phyloP scores from a whole-genome alignment of 2,888 invertebrate genomes.

The Apamea monoglypha region DNA sequence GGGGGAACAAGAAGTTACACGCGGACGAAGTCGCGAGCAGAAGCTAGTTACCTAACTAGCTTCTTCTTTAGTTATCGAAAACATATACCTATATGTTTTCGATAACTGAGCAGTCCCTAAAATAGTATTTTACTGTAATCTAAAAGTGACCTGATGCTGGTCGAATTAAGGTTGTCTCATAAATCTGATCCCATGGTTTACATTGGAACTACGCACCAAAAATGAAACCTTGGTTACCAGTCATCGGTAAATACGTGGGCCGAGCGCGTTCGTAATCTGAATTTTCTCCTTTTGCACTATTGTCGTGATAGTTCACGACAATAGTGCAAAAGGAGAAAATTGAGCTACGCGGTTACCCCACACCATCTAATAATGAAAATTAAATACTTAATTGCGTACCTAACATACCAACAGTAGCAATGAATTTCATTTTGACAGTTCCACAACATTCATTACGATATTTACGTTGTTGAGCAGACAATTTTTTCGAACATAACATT shows the following conservation, averaged over 20 bases:
- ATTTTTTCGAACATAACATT: not conserved
- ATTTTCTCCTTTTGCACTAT: not conserved
- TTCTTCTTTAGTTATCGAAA: too few relatives aligned
- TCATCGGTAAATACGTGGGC: not conserved
- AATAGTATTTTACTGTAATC: not conserved
- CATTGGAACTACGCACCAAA: not conserved
- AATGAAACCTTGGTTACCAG: not conserved
- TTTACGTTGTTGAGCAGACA: not conserved
- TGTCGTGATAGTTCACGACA: not conserved
- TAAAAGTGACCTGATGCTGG: not conserved
- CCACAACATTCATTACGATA: not conserved
- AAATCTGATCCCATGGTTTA: not conserved
- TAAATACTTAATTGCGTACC: not conserved
- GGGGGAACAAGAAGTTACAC: too few relatives aligned
- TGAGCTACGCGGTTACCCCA: too few relatives aligned
- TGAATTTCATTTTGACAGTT: not conserved
- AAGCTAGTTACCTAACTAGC: not conserved
- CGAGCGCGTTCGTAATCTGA: not conserved
- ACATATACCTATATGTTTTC: too few relatives aligned
- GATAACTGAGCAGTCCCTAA: not conserved
- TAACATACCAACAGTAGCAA: not conserved
- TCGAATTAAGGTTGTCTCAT: not conserved
- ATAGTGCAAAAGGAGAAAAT: too few relatives aligned
- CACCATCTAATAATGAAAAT: too few relatives aligned
- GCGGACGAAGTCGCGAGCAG: too few relatives aligned